phyloP scores from a whole-genome alignment of 2,888 invertebrate species.

The Hyposoter dolosus region DNA sequence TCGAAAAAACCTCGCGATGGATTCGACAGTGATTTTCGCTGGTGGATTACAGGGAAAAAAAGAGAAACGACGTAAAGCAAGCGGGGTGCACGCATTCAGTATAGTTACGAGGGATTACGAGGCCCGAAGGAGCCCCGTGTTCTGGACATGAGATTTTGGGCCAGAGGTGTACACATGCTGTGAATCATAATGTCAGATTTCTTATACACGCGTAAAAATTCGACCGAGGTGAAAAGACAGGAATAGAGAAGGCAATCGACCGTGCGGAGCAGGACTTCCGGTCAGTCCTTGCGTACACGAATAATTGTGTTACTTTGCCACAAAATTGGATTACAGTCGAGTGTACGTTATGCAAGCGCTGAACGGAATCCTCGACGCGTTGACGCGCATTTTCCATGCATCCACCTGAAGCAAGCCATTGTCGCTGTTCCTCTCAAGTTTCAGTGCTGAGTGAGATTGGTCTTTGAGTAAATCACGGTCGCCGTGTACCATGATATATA shows the following conservation, averaged over 20 bases:
- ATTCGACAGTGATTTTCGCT: conserved; percentile 21
- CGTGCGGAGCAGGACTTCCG: conserved; percentile 77
- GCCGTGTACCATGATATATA: neutral
- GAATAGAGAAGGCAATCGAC: conserved; percentile 15
- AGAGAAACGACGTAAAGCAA: conserved; percentile 42
- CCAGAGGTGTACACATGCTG: conserved; percentile 27
- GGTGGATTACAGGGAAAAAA: neutral
- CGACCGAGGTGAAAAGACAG: conserved; percentile 65
- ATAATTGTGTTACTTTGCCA: conserved; percentile 79
- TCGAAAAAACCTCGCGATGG: conserved; percentile 12
- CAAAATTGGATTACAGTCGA: conserved; percentile 81
- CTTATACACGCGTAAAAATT: conserved; percentile 19
- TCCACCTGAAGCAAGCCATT: conserved; percentile 37
- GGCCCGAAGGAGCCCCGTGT: conserved; percentile 52
- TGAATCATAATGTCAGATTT: conserved; percentile 37
- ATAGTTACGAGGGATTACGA: conserved; percentile 38
- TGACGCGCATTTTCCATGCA: conserved; percentile 28
- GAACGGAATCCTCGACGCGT: conserved; percentile 55
- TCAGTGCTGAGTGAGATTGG: conserved; percentile 23
- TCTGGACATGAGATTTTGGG: conserved; percentile 26
- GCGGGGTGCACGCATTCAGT: conserved; percentile 55
- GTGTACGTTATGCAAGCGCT: conserved; percentile 79
- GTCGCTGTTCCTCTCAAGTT: conserved; percentile 53
- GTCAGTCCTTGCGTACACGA: conserved; percentile 77
- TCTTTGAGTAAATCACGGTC: neutral